Conservation (phyloP, 2,113 vertebrate species). For the Thryonomys swinderianus region DNA sequence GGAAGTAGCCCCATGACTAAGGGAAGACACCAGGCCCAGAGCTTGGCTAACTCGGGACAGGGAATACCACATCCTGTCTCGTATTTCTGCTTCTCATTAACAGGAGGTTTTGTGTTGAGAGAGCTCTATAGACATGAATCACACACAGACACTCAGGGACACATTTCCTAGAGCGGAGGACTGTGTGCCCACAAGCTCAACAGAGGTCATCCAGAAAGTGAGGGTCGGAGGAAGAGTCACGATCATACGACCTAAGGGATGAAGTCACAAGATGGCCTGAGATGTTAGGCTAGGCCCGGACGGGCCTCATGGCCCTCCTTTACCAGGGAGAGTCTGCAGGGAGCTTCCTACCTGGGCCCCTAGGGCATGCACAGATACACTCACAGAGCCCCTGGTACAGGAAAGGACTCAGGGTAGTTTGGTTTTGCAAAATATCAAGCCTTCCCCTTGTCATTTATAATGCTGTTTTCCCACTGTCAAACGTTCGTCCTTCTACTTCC, state of each 20-base stretch:
- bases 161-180: accelerated
- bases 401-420: not conserved
- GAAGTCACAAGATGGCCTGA: accelerated
- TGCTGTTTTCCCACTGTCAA: not conserved
- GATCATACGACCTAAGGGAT: not conserved
- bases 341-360: not conserved
- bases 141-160: not conserved
- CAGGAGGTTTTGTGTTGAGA: not conserved
- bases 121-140: not conserved
- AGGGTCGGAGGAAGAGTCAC: not conserved
- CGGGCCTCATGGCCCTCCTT: not conserved
- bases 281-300: not conserved
- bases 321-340: accelerated
- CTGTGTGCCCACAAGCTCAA: not conserved
- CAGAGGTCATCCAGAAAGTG: not conserved
- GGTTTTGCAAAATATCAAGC: not conserved
- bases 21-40: constrained; percentile 17
- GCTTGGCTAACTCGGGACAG: not conserved
- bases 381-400: not conserved
- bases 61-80: constrained; percentile 71
- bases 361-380: too few species aligned
- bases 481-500: not conserved
- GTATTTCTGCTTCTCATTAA: constrained; percentile 37
- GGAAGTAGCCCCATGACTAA: constrained; percentile 49
- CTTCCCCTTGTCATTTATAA: accelerated